Evolutionary conservation across 2,797 vertebrate species (phyloP).

Genomic region (Phataginus tetradactyla): DNA sequence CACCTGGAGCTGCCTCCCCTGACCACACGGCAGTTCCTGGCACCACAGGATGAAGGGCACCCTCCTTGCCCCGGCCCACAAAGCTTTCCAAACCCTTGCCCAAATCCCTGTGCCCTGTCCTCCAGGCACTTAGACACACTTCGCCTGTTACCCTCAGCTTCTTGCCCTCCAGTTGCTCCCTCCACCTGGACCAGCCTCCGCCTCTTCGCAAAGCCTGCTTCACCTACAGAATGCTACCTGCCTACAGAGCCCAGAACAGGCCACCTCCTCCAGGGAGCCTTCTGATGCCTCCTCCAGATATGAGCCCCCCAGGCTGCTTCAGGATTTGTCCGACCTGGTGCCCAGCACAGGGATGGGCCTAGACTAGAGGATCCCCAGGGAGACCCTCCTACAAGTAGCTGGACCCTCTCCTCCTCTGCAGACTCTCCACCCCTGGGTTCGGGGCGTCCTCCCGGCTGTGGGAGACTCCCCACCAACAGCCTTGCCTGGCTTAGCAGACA

Average conservation of each 20-base stretch:
- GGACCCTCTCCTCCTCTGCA: not conserved
- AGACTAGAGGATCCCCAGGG: not conserved
- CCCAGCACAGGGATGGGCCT: not conserved
- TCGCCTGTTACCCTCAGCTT: not conserved
- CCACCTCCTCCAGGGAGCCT: not conserved
- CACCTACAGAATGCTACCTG: not conserved
- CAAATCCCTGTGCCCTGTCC: not conserved
- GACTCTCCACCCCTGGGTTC: not conserved
- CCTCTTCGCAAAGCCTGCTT: not conserved
- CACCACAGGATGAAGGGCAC: not conserved
- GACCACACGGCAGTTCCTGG: not conserved
- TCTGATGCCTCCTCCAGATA: not conserved
- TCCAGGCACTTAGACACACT: not conserved
- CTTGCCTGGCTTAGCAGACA: not conserved
- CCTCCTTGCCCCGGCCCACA: not conserved
- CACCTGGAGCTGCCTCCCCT: not conserved
- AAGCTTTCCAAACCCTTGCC: not conserved
- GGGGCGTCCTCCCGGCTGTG: not conserved
- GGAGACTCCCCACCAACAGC: fast-evolving
- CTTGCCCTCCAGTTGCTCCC: not conserved
- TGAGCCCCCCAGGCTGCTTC: not conserved
- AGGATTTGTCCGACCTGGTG: not conserved
- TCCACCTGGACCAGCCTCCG: not conserved
- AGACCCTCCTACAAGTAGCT: not conserved
- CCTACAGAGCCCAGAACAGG: not conserved